A percentile compares a stretch with the other conserved stretches of the same genome.
Conservation (phyloP, 2,888 invertebrate genomes). For the Napeogenes sylphis region DNA sequence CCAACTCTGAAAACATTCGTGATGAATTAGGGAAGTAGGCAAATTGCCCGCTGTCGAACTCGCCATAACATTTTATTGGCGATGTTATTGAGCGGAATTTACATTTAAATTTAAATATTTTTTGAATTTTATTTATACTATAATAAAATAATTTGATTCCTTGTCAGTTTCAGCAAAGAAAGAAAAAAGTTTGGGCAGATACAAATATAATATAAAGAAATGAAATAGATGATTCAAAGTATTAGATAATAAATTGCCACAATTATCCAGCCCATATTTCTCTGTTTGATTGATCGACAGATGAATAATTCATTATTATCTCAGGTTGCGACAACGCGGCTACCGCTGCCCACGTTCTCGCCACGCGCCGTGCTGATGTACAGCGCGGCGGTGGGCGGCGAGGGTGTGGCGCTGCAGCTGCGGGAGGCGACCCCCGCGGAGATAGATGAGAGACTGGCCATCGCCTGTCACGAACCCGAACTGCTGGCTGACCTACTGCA, state of each 20-base stretch:
- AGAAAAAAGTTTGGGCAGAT: no score
- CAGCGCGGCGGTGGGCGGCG: slow-evolving; percentile 82
- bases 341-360: slow-evolving; percentile 67
- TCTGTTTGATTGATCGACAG: no score
- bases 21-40: slow-evolving; percentile 14
- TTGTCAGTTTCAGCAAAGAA: background rate
- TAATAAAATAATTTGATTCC: background rate
- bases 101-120: background rate
- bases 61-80: slow-evolving; percentile 3
- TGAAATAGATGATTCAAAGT: no score
- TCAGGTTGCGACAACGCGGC: slow-evolving; percentile 41
- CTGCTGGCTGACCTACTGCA: slow-evolving; percentile 85
- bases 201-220: no score
- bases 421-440: slow-evolving; percentile 77
- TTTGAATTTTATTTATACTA: background rate
- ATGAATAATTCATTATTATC: no score
- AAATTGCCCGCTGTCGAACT: slow-evolving; percentile 6
- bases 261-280: no score
- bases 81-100: background rate
- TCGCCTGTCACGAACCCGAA: slow-evolving; percentile 86
- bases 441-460: slow-evolving; percentile 81
- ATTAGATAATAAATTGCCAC: no score
- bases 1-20: slow-evolving; percentile 9
- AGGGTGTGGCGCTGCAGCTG: slow-evolving; percentile 79
- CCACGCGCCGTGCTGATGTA: slow-evolving; percentile 83